phyloP scores from a whole-genome alignment of 1,140 invertebrate species.

The Zeugodacus cucurbitae region DNA sequence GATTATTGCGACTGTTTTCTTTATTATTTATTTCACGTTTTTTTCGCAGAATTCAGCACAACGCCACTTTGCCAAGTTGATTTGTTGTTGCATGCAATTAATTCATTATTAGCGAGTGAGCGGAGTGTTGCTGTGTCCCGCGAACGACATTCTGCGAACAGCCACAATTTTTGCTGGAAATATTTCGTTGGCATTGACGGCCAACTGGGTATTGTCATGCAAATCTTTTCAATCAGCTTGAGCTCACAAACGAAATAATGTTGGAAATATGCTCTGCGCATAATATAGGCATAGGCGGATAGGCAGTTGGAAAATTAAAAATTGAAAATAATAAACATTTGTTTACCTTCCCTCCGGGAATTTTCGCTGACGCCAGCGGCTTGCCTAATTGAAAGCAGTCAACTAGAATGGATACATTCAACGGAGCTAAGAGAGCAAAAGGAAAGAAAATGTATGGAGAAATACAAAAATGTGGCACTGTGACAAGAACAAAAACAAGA shows the following conservation, averaged over 20 bases:
- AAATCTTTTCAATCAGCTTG: not conserved
- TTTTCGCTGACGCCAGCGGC: not conserved
- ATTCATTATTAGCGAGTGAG: not conserved
- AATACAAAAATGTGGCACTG: too few relatives aligned
- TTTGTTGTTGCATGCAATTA: slow-evolving; percentile 15
- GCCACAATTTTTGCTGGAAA: not conserved
- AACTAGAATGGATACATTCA: not conserved
- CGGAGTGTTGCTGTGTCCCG: not conserved
- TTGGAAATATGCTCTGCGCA: not conserved
- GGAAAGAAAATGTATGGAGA: too few relatives aligned
- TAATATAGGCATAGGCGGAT: too few relatives aligned
- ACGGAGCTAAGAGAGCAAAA: too few relatives aligned
- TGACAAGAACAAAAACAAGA: too few relatives aligned
- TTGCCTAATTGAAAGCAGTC: not conserved
- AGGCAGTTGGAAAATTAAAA: too few relatives aligned
- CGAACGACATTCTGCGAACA: not conserved
- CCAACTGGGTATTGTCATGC: not conserved
- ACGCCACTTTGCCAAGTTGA: not conserved
- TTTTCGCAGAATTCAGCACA: not conserved
- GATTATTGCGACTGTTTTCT: not conserved
- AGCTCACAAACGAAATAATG: not conserved
- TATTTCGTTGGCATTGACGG: not conserved
- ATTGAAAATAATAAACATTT: not conserved
- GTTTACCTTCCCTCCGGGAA: not conserved
- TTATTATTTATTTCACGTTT: not conserved